These are phyloP conservation scores for Chaetodon trifascialis DNA, from an alignment of 2,113 vertebrate species.

Conservation along the genomic window DNA sequence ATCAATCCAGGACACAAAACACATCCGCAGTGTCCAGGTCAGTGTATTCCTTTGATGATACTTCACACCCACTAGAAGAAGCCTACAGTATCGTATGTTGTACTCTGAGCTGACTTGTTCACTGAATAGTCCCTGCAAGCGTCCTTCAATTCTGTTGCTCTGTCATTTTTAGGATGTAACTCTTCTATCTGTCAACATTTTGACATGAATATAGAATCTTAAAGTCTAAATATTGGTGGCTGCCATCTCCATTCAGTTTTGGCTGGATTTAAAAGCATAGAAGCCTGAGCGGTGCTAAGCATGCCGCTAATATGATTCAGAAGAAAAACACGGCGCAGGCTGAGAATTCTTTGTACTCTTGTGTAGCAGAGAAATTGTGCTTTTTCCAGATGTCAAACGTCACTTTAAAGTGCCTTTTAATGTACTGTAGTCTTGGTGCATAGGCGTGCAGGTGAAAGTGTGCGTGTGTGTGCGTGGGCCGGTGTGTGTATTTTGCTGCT, in stretches of 20 bases:
- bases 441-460: constrained; percentile 4
- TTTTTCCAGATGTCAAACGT: constrained; percentile 27
- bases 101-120: background rate
- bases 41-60: too few species aligned
- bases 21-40: background rate
- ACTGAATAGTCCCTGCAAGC: background rate
- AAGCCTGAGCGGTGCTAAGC: background rate
- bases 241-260: background rate
- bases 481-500: background rate
- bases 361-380: background rate
- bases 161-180: background rate
- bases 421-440: background rate
- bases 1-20: constrained; percentile 22
- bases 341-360: background rate
- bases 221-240: background rate
- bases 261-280: constrained; percentile 1
- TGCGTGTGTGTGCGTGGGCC: background rate
- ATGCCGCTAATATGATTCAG: background rate
- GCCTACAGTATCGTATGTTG: too few species aligned
- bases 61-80: too few species aligned
- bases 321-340: background rate
- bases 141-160: background rate
- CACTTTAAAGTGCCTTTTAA: constrained; percentile 49
- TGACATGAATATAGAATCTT: background rate
- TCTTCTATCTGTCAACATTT: background rate